Percentiles rank a stretch among this genome's conserved stretches.
phyloP scores from a whole-genome alignment of 2,113 vertebrate genomes.

The Gnathochromis pfefferi region DNA sequence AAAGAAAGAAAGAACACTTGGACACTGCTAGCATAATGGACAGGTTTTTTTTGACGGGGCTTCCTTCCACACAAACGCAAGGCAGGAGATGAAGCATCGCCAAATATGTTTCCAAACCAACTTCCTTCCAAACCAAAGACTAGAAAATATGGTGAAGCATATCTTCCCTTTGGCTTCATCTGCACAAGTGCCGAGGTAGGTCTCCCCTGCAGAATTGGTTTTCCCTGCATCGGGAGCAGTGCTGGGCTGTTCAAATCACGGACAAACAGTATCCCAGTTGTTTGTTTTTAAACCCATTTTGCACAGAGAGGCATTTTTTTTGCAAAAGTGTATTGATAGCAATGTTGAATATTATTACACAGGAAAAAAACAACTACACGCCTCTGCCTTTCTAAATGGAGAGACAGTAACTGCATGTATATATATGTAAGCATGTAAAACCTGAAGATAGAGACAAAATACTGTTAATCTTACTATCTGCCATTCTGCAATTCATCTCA shows the following conservation, averaged over 20 bases:
- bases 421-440: neutral
- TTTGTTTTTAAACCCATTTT: too few relatives aligned
- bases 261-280: too few relatives aligned
- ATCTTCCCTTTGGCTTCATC: too few relatives aligned
- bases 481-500: neutral
- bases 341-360: neutral
- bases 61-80: accelerated
- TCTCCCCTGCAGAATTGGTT: too few relatives aligned
- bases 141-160: too few relatives aligned
- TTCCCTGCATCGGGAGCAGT: accelerated
- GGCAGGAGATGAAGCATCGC: neutral
- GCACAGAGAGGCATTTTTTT: too few relatives aligned
- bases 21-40: neutral
- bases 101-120: too few relatives aligned
- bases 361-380: neutral
- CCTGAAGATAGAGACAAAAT: neutral
- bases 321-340: neutral
- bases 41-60: accelerated
- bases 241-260: too few relatives aligned
- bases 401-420: neutral
- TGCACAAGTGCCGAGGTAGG: too few relatives aligned
- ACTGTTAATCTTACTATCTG: neutral
- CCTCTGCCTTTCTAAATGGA: neutral
- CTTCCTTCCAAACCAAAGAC: too few relatives aligned
- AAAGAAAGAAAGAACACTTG: neutral